Evolutionary conservation across 2,797 vertebrate genomes (phyloP), one percentile per base, ranked within the genome.

Genomic region (Carduelis carduelis): DNA sequence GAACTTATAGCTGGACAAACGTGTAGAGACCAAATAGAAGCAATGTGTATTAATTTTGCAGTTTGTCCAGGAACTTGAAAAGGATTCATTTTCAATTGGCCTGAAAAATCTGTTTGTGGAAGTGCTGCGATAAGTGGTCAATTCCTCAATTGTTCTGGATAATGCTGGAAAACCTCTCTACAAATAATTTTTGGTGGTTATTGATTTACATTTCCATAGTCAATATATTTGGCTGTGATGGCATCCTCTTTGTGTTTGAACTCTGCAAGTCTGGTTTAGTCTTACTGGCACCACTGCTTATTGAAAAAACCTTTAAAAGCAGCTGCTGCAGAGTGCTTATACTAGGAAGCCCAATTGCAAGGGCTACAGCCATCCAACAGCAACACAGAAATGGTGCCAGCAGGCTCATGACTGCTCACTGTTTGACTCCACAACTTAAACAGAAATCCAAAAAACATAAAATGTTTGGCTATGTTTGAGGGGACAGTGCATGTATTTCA

Each of bases 381-480:
- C 60, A 92, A 93, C 83, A 93, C 6, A 88, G 91, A 93, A 89
- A 61, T n/a, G 32, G 32, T 95, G 76, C 95, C 96, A 97, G 32
- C 23, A 44, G 1, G 47, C 76, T 92, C 79, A 83, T 63, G 87
- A 86, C 82, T 94, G 72, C 30, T 89, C 65, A 43, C 79, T 83
- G 27, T 68, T 93, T 3, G 3, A 75, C 55, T 87, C 63, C n/a
- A 75, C 57, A 75, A 20, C 53, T 85, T 59, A 55, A 95, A 91
- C 35, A 89, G 79, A 89, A 96, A 85, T 83, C 57, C 57, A 49
- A 85, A 49, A 89, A 83, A 34, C 14, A 55, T 63, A 50, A 93
- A 89, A 80, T 56, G 12, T 81, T 91, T 83, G 46, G 34, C 50
- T 85, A 0, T 55, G 16, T 81, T 83, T 71, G 75, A 78, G 39